Percentiles rank a stretch among this genome's conserved stretches.
Conservation (phyloP, 2,888 invertebrate species). For the Amphipoea oculea region DNA sequence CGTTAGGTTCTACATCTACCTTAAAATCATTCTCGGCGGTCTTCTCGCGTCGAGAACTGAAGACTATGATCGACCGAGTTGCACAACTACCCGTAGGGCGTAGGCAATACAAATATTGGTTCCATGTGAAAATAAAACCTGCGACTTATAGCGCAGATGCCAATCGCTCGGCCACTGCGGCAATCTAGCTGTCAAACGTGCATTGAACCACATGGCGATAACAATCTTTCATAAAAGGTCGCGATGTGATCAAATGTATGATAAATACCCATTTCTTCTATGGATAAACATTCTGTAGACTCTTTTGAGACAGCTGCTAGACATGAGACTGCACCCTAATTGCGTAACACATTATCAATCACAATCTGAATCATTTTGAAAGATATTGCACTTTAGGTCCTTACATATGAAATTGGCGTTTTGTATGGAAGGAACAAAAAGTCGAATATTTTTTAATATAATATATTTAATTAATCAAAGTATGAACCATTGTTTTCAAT, state of each 20-base stretch:
- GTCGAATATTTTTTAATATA: no score
- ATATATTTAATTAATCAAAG: no score
- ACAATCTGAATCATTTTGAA: no score
- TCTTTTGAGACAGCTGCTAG: background rate
- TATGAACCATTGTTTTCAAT: no score
- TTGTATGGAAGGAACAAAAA: no score
- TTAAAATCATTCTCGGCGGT: background rate
- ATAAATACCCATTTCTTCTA: background rate
- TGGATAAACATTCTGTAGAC: background rate
- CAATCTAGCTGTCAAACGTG: constrained; percentile 32
- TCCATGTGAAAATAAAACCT: constrained; percentile 34
- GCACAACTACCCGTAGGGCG: background rate
- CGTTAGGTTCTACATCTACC: no score
- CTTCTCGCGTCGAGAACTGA: background rate
- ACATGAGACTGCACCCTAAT: background rate
- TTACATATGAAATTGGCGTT: no score
- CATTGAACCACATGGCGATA: constrained; percentile 20
- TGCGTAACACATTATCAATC: no score
- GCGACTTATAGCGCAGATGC: constrained; percentile 20
- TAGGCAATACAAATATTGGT: constrained; percentile 30
- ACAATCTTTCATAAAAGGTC: constrained; percentile 13
- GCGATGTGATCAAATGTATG: constrained; percentile 1
- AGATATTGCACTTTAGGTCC: no score
- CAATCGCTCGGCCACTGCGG: constrained; percentile 28
- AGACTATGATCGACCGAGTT: constrained; percentile 3